Conservation (phyloP, 2,113 vertebrate genomes). For the Macquaria australasica region DNA sequence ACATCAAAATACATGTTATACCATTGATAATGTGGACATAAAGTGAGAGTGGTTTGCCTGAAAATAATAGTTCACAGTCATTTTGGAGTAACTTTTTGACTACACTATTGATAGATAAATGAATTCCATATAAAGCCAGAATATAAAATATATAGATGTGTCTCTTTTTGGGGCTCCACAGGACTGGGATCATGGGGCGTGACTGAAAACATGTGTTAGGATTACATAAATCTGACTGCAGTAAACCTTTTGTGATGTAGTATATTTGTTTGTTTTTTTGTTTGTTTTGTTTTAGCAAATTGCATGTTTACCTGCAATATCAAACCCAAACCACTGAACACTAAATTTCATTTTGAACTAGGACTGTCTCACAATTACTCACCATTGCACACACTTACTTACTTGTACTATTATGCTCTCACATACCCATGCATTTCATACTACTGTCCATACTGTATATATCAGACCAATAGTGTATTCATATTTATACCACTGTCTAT, state of each 20-base stretch:
- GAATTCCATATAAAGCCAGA: not conserved
- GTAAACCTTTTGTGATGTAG: not conserved
- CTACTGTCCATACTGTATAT: no score
- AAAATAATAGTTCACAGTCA: not conserved
- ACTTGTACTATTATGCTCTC: no score
- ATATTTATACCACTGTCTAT: no score
- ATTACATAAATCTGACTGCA: not conserved
- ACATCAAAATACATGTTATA: not conserved
- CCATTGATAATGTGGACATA: not conserved
- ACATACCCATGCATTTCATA: no score
- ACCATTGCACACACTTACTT: no score
- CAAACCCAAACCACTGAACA: no score
- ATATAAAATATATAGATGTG: not conserved
- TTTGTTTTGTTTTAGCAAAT: not conserved
- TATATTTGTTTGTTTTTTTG: not conserved
- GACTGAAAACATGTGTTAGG: not conserved
- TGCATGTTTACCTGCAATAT: no score
- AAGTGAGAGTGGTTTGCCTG: not conserved
- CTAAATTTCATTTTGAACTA: no score
- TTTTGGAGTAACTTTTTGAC: not conserved
- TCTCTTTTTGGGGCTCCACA: not conserved
- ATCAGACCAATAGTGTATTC: no score
- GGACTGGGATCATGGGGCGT: not conserved
- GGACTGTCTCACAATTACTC: no score
- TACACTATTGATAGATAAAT: not conserved